A percentile compares a stretch with the other conserved stretches of the same genome.
Conservation (phyloP, 2,888 invertebrate species). For the Phrixothrix hirtus region DNA sequence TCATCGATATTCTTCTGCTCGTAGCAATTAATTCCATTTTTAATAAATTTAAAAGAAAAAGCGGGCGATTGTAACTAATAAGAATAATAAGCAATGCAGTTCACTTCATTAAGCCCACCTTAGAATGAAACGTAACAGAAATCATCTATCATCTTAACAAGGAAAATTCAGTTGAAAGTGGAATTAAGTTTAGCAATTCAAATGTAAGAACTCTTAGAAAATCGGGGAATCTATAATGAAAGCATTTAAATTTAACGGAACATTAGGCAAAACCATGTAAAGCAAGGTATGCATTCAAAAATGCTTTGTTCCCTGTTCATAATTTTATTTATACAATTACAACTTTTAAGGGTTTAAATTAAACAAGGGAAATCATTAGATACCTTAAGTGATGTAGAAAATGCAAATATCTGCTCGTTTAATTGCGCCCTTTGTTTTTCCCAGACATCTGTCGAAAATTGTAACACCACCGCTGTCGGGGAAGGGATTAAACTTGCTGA, state of each 20-base stretch:
- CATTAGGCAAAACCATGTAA: constrained; percentile 5
- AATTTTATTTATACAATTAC: constrained; percentile 9
- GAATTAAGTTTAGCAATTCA: constrained; percentile 11
- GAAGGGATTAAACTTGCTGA: constrained; percentile 3
- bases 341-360: not conserved
- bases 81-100: not conserved
- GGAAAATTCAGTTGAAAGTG: constrained; percentile 2
- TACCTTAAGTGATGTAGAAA: constrained; percentile 1
- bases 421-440: not conserved
- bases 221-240: constrained; percentile 2
- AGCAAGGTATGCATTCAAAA: not conserved
- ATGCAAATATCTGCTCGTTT: constrained; percentile 10
- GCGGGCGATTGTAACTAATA: constrained; percentile 1
- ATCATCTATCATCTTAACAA: constrained; percentile 10
- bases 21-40: constrained; percentile 24
- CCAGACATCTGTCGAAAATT: constrained; percentile 6
- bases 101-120: constrained; percentile 11
- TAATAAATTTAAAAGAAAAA: constrained; percentile 9
- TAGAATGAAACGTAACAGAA: constrained; percentile 2
- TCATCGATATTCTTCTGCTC: constrained; percentile 6
- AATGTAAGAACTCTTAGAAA: not conserved
- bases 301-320: not conserved
- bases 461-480: constrained; percentile 4
- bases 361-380: constrained; percentile 11
- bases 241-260: constrained; percentile 10